Base-by-base conservation (phyloP, 2,113 vertebrate genomes). In the Brevimyrus niger region DNA sequence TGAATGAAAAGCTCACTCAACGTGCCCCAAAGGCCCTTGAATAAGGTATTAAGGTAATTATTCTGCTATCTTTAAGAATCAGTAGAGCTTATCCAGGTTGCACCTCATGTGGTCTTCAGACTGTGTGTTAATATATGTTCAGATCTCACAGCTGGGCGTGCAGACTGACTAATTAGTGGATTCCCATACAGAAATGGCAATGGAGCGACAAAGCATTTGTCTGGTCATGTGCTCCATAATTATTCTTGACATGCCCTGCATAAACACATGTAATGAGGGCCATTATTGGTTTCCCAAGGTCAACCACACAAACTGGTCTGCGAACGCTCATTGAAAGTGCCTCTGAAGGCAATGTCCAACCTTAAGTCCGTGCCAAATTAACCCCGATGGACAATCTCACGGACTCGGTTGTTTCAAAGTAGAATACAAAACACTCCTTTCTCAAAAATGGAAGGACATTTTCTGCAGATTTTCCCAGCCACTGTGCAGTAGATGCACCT, bases 41-140 rank as follows among this genome's bases (percentile, higher is more conserved):
- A 50, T 82, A 9, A 88, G 69, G 88, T 88, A 76, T 88, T 88
- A 88, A 88, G 47, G 23, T 48, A 88, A 82, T 80, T 88, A 50
- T 53, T 35, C 47, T 50, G 61, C 27, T 51, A 46, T 76, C 65
- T 88, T 35, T 53, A 53, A 55, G 46, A 55, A 50, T 50, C 73
- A 53, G 31, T 50, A n/a, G 11, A 53, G 27, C 50, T 35, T 87
- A 87, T 87, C 15, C 50, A 82, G 85, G 88, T n/a, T 55, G 48
- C 69, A 76, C 73, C 38, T 38, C 48, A 83, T 50, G 47, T 80
- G 35, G 31, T 80, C 44, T 21, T 76, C 46, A 21, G 48, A 19
- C 69, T 17, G 51, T 10, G 88, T 58, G 88, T 82, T 83, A 38
- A 89, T 50, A 83, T 83, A 65, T 55, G 73, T 47, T 82, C 19